Evolutionary conservation across 2,797 vertebrate species (phyloP).

Genomic region (Echeneis naucrates): DNA sequence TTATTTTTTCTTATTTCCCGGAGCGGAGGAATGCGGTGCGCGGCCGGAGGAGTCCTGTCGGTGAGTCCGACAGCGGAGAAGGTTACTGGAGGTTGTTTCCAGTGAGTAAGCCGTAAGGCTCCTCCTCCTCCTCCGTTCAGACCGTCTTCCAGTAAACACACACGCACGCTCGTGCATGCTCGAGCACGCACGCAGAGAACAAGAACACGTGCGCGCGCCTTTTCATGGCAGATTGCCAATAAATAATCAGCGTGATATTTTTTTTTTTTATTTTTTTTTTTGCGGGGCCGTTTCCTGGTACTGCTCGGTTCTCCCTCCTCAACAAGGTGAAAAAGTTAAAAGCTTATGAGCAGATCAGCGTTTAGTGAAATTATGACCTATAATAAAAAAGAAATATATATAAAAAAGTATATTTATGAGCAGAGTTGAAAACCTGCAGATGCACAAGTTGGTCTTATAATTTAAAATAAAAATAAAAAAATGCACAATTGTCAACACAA

Average conservation of each 20-base stretch:
- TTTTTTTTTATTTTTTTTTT: constrained; percentile 41
- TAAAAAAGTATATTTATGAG: too few relatives aligned
- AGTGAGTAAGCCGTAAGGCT: constrained; percentile 82
- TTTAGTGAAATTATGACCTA: background rate
- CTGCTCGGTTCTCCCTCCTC: constrained; percentile 77
- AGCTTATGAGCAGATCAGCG: too few relatives aligned
- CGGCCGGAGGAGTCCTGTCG: constrained; percentile 47
- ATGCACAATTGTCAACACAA: too few relatives aligned
- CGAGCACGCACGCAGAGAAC: constrained; percentile 53
- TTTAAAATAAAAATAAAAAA: too few relatives aligned
- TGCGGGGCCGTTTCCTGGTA: constrained; percentile 88
- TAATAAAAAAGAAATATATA: too few relatives aligned
- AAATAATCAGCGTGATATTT: constrained; percentile 85
- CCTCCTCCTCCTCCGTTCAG: constrained; percentile 82
- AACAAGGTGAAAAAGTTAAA: constrained; percentile 82
- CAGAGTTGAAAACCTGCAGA: too few relatives aligned
- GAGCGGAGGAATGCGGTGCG: constrained; percentile 69
- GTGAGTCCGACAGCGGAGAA: constrained; percentile 61
- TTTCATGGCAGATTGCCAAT: constrained; percentile 81
- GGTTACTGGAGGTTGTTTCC: constrained; percentile 81
- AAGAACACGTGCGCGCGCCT: constrained; percentile 58
- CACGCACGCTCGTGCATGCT: constrained; percentile 42
- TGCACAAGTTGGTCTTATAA: too few relatives aligned
- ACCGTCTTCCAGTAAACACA: constrained; percentile 83
- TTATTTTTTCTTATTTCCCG: constrained; percentile 36